These are phyloP conservation scores for Blastomussa wellsi DNA, from an alignment of 92 coral and sea anemone genomes.

Conservation along the genomic window DNA sequence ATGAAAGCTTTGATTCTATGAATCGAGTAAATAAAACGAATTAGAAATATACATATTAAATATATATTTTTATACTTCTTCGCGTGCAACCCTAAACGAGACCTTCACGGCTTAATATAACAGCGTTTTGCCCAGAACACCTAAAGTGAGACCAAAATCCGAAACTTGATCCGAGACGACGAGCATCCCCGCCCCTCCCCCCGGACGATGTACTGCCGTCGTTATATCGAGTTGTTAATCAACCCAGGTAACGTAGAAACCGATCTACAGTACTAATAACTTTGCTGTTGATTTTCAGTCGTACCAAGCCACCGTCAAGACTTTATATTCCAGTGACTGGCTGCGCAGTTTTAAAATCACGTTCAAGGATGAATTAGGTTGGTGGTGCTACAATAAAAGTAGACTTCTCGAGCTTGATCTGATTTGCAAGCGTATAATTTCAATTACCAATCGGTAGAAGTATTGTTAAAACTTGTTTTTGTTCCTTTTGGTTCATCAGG, in stretches of 20 bases:
- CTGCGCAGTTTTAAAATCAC: constrained; percentile 62
- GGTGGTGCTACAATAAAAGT: background rate
- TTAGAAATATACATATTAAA: too few relatives aligned
- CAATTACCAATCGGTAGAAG: background rate
- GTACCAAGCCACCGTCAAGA: constrained; percentile 80
- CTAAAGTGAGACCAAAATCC: too few relatives aligned
- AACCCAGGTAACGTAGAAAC: background rate
- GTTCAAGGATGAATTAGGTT: constrained; percentile 88
- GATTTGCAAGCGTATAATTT: background rate
- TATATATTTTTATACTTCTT: too few relatives aligned
- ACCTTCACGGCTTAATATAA: too few relatives aligned
- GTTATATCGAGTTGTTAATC: too few relatives aligned
- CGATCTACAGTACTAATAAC: background rate
- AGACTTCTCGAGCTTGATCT: background rate
- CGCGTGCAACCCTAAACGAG: too few relatives aligned
- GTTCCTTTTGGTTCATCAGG: constrained; percentile 45
- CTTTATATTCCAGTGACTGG: constrained; percentile 81
- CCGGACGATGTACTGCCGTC: too few relatives aligned
- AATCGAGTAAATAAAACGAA: too few relatives aligned
- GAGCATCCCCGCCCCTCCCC: too few relatives aligned
- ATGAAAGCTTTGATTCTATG: too few relatives aligned
- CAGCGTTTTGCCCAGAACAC: too few relatives aligned
- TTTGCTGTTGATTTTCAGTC: constrained; percentile 58
- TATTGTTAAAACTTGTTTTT: background rate
- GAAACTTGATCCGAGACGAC: too few relatives aligned